Conservation (phyloP, 2,888 invertebrate species). For the Folsomia manolachei region DNA sequence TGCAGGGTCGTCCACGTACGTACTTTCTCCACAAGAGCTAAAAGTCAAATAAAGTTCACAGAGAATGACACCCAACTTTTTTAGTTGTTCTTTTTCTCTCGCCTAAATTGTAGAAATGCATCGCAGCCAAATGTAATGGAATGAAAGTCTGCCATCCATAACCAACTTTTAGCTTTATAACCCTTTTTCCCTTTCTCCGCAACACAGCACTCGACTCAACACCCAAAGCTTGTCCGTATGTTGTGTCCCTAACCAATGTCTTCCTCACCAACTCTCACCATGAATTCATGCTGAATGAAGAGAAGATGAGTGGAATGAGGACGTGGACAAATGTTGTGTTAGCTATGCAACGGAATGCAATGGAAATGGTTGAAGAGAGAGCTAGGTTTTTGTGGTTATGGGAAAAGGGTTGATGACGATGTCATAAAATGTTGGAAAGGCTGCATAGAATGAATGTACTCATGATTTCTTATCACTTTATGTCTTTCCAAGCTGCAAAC, state of each 20-base stretch:
- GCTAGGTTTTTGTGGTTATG: conserved; percentile 22
- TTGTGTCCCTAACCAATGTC: too few relatives aligned
- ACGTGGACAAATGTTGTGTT: background rate
- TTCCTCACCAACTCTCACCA: too few relatives aligned
- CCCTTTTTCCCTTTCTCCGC: too few relatives aligned
- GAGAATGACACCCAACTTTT: conserved; percentile 9
- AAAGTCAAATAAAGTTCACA: conserved; percentile 14
- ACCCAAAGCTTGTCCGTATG: too few relatives aligned
- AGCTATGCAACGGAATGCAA: background rate
- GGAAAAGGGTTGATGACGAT: conserved; percentile 34
- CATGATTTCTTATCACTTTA: conserved; percentile 48
- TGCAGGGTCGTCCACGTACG: background rate
- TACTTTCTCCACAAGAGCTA: background rate
- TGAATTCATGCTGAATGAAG: too few relatives aligned
- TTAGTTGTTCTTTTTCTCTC: conserved; percentile 14
- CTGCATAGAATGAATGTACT: conserved; percentile 39
- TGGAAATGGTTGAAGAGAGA: background rate
- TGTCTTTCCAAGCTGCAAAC: conserved; percentile 35
- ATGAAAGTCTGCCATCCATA: conserved; percentile 6
- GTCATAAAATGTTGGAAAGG: conserved; percentile 44
- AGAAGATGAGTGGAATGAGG: too few relatives aligned
- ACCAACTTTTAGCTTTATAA: conserved; percentile 9
- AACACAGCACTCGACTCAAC: too few relatives aligned
- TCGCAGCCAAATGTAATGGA: too few relatives aligned
- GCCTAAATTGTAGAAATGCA: background rate